Evolutionary conservation across 2,113 vertebrate species (phyloP), one percentile per base, ranked within the genome.

Genomic region (Tragelaphus strepsiceros): DNA sequence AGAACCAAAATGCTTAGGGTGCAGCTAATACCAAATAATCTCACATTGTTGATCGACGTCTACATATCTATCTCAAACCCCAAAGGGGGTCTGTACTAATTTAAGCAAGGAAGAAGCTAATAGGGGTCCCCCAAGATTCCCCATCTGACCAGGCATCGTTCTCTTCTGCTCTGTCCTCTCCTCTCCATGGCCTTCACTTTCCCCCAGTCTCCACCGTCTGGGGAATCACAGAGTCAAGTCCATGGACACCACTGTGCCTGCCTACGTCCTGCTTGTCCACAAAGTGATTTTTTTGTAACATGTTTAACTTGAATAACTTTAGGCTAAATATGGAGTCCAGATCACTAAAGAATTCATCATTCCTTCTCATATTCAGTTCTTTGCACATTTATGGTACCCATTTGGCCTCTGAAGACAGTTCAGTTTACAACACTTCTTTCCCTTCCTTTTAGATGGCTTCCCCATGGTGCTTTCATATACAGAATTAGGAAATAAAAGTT

Each of bases 41-140:
- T 51, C 26, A 0, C 0, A 2, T 5, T 17, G 8, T 4, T 3
- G 43, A 54, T 7, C 14, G 39, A 12, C 1, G 1, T 43, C 83
- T 21, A 4, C 21, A 3, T 3, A 58, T 7, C 22, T 2, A 5
- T 39, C 71, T 12, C 30, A n/a, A n/a, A n/a, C 49, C 49, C 8
- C 30, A 19, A 61, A 78, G 17, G 22, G 22, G 4, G 8, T 24
- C 21, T 64, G 6, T 13, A 9, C 12, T 15, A 26, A 62, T 26
- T 43, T 24, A 43, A 84, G 53, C 61, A 58, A 22, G 12, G 46
- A 62, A 53, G 61, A 51, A 11, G 24, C 62, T 4, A 2, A 35
- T 0, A 13, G 32, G 51, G 15, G 22, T n/a, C 58, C 2, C 19
- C 74, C 85, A 35, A n/a, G 80, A 2, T 26, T 17, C 12, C 2